These are phyloP conservation scores for Halcyon senegalensis DNA, from an alignment of 2,113 vertebrate genomes.

Conservation along the genomic window DNA sequence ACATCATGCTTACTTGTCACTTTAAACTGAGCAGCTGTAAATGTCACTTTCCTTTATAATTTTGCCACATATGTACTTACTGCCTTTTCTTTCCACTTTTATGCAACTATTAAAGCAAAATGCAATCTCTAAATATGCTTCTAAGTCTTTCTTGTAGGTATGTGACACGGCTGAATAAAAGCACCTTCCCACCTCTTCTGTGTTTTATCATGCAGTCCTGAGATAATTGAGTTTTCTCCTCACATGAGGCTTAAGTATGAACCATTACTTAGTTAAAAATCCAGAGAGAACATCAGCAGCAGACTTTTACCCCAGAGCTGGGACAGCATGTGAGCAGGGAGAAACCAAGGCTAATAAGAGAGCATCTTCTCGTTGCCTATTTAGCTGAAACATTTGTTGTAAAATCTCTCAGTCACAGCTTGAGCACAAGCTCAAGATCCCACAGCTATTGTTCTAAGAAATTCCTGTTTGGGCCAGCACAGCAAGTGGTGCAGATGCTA, in stretches of 20 bases:
- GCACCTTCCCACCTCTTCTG: neutral
- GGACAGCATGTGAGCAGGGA: neutral
- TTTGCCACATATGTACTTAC: neutral
- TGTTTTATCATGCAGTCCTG: neutral
- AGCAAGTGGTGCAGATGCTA: neutral
- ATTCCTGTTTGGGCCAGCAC: neutral
- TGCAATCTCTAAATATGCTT: neutral
- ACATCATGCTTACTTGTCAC: neutral
- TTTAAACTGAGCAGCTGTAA: neutral
- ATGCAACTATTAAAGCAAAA: neutral
- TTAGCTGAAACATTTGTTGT: neutral
- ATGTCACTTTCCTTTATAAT: neutral
- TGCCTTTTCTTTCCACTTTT: neutral
- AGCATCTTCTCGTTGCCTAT: neutral
- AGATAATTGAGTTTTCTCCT: neutral
- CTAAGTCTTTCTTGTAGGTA: neutral
- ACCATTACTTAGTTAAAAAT: neutral
- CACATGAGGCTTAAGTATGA: neutral
- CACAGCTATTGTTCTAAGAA: neutral
- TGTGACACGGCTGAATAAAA: neutral
- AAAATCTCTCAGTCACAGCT: neutral
- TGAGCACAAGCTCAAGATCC: neutral
- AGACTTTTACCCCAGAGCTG: neutral
- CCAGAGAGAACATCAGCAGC: neutral
- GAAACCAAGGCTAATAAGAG: neutral